Evolutionary conservation across 2,888 invertebrate genomes (phyloP).

Genomic region (Magallana nippona): DNA sequence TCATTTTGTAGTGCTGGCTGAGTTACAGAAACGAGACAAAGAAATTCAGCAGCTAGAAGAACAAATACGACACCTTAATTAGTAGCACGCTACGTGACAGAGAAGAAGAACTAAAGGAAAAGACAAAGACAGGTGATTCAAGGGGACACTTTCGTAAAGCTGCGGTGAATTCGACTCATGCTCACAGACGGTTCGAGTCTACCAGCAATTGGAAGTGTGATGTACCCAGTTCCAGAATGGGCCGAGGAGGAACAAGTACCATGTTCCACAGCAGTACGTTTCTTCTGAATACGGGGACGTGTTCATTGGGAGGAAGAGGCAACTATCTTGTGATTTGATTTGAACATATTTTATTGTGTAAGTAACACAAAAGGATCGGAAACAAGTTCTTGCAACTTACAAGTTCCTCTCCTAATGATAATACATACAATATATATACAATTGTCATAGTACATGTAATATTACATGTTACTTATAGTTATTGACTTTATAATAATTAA

Average conservation of each 20-base stretch:
- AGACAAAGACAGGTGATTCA: not conserved
- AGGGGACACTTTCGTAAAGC: not conserved
- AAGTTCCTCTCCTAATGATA: too few species aligned
- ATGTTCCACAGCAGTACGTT: not conserved
- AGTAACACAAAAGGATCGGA: too few species aligned
- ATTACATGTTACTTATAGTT: too few species aligned
- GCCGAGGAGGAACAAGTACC: not conserved
- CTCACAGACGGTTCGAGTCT: not conserved
- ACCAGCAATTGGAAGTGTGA: not conserved
- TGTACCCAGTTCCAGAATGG: not conserved
- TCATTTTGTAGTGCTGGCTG: not conserved
- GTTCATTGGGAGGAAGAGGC: conserved; percentile 11
- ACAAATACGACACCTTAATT: not conserved
- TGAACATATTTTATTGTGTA: too few species aligned
- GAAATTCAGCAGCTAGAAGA: not conserved
- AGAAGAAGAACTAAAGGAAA: not conserved
- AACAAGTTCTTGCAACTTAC: too few species aligned
- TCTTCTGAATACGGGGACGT: not conserved
- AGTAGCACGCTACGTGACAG: not conserved
- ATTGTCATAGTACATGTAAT: too few species aligned
- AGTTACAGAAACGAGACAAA: not conserved
- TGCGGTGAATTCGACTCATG: not conserved
- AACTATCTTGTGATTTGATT: too few species aligned
- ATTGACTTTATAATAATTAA: too few species aligned
- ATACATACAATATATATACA: too few species aligned